Conservation (phyloP, 1,140 invertebrate genomes). For the Olivierus martensii region DNA sequence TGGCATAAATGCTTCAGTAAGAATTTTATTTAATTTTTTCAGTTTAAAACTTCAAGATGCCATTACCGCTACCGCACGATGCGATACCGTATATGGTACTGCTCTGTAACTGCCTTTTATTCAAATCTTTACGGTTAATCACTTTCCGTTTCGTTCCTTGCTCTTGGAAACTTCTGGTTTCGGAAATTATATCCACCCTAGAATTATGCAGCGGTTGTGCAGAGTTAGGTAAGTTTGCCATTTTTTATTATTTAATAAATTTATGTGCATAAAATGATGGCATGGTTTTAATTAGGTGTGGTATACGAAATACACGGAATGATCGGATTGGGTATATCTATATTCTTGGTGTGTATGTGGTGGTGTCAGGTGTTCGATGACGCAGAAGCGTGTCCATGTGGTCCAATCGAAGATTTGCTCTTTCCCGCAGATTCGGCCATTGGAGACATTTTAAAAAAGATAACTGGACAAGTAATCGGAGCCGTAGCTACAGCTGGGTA, state of each 20-base stretch:
- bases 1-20: no score
- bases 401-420: slow-evolving; percentile 19
- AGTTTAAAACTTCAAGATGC: no score
- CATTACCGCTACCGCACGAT: slow-evolving; percentile 5
- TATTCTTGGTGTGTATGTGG: slow-evolving; percentile 18
- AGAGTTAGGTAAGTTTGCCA: slow-evolving; percentile 21
- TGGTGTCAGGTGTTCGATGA: slow-evolving; percentile 18
- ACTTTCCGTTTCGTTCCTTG: slow-evolving; percentile 7
- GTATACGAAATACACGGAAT: slow-evolving; percentile 21
- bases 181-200: slow-evolving; percentile 21
- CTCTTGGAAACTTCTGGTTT: slow-evolving; percentile 6
- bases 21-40: no score
- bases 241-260: background rate
- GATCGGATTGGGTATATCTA: slow-evolving; percentile 9
- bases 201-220: slow-evolving; percentile 22
- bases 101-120: slow-evolving; percentile 14
- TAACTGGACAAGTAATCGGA: slow-evolving; percentile 16
- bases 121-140: slow-evolving; percentile 10
- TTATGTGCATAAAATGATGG: no score
- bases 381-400: slow-evolving; percentile 20
- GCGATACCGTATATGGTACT: slow-evolving; percentile 18
- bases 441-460: slow-evolving; percentile 5
- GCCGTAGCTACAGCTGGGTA: slow-evolving; percentile 15
- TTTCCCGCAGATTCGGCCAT: slow-evolving; percentile 8
- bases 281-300: slow-evolving; percentile 14